phyloP scores from a whole-genome alignment of 2,888 invertebrate genomes.

The Pseudococcus longispinus region DNA sequence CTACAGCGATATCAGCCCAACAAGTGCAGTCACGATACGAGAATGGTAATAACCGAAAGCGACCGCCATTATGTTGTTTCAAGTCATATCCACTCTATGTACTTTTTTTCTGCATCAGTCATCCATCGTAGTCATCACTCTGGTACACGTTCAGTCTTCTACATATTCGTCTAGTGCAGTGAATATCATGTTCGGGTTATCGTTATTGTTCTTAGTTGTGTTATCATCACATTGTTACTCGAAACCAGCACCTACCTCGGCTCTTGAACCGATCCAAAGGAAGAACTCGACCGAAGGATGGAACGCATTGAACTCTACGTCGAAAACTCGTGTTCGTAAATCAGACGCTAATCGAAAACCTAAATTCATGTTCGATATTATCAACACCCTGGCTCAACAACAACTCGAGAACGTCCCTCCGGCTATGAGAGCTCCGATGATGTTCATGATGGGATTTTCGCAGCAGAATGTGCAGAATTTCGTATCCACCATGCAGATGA shows the following conservation, averaged over 20 bases:
- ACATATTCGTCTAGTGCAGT: not conserved
- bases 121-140: not conserved
- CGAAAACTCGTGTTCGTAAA: not conserved
- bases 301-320: not conserved
- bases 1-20: not conserved
- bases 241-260: not conserved
- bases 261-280: not conserved
- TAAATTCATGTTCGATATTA: slow-evolving; percentile 35
- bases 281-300: slow-evolving; percentile 29
- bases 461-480: slow-evolving; percentile 50
- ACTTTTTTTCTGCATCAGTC: slow-evolving; percentile 8
- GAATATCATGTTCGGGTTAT: not conserved
- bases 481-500: slow-evolving; percentile 42
- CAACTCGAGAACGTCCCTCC: slow-evolving; percentile 8
- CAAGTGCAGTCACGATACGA: not conserved
- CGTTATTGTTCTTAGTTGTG: not conserved
- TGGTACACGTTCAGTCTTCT: not conserved
- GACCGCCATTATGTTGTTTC: not conserved
- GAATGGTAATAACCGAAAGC: not conserved
- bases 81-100: not conserved
- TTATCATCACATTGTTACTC: not conserved
- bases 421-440: slow-evolving; percentile 32
- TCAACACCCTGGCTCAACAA: not conserved
- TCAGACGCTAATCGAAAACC: not conserved
- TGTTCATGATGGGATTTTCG: slow-evolving; percentile 50